Evolutionary conservation across 2,888 invertebrate genomes (phyloP).

Genomic region (Nesidiocoris tenuis): DNA sequence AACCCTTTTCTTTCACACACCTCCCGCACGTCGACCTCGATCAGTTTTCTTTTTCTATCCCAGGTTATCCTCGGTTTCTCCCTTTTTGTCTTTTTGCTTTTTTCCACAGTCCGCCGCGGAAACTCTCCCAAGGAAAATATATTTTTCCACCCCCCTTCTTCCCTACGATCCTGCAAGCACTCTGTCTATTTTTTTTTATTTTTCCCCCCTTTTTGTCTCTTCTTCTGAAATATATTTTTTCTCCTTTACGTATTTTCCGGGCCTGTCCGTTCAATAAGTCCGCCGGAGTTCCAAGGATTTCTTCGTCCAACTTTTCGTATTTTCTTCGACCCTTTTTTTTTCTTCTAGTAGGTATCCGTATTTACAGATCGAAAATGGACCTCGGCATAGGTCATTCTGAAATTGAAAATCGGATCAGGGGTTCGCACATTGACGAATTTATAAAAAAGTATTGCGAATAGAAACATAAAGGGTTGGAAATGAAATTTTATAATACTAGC

Average conservation of each 20-base stretch:
- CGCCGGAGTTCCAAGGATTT: neutral
- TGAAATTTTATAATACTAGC: no score
- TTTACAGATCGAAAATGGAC: no score
- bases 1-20: neutral
- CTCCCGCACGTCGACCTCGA: neutral
- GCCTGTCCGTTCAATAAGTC: neutral
- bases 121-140: neutral
- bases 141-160: neutral
- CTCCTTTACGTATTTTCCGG: neutral
- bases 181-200: neutral
- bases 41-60: neutral
- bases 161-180: neutral
- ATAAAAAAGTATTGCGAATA: no score
- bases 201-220: neutral
- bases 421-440: no score
- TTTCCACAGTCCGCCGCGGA: neutral
- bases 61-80: neutral
- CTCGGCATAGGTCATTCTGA: no score
- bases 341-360: no score
- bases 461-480: no score
- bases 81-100: neutral
- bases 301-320: neutral
- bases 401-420: no score
- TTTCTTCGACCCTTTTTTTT: neutral
- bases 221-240: neutral